These are phyloP conservation scores for Solenopsis fugax DNA, from an alignment of 1,140 invertebrate species.

Conservation along the genomic window DNA sequence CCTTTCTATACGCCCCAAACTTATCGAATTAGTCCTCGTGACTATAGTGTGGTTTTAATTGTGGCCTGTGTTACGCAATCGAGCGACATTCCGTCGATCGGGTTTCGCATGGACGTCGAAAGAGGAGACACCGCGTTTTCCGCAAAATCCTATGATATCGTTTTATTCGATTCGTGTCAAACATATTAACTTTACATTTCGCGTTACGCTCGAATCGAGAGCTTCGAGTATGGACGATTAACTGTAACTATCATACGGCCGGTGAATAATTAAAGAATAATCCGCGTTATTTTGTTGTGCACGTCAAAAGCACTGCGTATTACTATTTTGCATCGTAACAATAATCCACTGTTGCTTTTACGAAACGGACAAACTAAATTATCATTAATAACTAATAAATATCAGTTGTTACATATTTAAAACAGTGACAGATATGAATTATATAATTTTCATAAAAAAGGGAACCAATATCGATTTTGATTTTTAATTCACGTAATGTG, in stretches of 20 bases:
- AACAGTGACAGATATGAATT: background rate
- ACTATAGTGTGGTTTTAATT: conserved; percentile 12
- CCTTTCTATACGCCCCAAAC: conserved; percentile 42
- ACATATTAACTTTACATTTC: conserved; percentile 30
- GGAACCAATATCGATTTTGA: background rate
- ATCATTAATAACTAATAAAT: background rate
- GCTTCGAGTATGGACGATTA: background rate
- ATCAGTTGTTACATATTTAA: conserved; percentile 12
- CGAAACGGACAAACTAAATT: background rate
- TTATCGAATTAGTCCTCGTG: conserved; percentile 17
- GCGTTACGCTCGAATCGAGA: background rate
- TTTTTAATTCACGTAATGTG: background rate
- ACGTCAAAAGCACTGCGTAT: background rate
- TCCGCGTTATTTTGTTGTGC: background rate
- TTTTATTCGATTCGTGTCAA: background rate
- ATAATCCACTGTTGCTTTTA: conserved; percentile 4
- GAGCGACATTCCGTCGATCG: background rate
- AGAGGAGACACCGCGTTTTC: background rate
- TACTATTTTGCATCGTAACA: background rate
- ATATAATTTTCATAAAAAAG: background rate
- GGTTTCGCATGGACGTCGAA: conserved; percentile 1
- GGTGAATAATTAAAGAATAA: conserved; percentile 29
- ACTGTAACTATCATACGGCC: background rate
- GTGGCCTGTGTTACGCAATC: conserved; percentile 5
- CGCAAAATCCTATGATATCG: background rate